phyloP scores from a whole-genome alignment of 2,797 vertebrate genomes.

The Iguana delicatissima region DNA sequence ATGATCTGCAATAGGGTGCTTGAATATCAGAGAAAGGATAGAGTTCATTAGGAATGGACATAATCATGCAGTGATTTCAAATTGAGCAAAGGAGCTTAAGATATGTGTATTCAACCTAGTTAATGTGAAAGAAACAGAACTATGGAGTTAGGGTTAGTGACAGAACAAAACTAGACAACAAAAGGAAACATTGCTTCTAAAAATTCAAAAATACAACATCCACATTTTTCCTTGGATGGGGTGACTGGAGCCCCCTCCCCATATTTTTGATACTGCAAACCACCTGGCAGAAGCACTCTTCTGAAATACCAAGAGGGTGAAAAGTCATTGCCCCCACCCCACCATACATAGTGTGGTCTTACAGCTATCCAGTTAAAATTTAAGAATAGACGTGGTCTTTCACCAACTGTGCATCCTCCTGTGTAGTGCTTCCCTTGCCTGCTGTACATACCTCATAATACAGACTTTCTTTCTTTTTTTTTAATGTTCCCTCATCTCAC shows the following conservation, averaged over 20 bases:
- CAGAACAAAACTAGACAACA: background rate
- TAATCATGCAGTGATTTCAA: constrained; percentile 31
- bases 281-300: background rate
- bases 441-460: too few relatives aligned
- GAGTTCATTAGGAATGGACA: constrained; percentile 16
- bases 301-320: background rate
- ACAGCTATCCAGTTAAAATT: background rate
- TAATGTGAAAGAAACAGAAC: background rate
- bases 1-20: constrained; percentile 34
- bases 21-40: constrained; percentile 24
- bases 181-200: background rate
- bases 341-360: background rate
- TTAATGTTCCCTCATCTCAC: background rate
- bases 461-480: too few relatives aligned
- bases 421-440: too few relatives aligned
- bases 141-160: background rate
- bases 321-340: background rate
- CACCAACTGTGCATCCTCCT: background rate
- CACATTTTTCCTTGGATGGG: too few relatives aligned
- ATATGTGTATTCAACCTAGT: background rate
- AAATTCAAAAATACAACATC: background rate
- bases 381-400: too few relatives aligned
- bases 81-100: background rate
- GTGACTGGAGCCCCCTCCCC: too few relatives aligned
- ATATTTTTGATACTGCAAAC: background rate